These are phyloP conservation scores for Hanleya hanleyi DNA, from an alignment of 2,888 invertebrate species.

Conservation along the genomic window DNA sequence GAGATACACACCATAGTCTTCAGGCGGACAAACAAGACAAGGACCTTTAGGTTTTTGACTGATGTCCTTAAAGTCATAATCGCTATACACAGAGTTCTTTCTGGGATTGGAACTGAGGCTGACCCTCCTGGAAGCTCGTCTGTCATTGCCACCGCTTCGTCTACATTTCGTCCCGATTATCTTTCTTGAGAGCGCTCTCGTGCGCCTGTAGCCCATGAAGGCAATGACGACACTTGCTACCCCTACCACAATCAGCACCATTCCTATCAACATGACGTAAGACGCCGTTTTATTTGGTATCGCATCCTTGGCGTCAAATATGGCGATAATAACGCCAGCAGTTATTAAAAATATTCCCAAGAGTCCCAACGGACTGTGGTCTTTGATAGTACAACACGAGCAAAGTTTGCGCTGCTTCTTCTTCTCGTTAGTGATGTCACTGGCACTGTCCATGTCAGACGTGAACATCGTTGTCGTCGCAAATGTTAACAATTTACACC, in stretches of 20 bases:
- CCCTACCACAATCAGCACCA: neutral
- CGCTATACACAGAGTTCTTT: neutral
- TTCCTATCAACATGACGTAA: neutral
- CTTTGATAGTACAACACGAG: neutral
- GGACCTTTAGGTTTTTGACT: neutral
- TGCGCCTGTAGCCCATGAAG: neutral
- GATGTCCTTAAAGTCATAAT: neutral
- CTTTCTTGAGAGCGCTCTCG: neutral
- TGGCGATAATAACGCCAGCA: neutral
- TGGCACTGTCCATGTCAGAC: too few relatives aligned
- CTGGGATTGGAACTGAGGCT: neutral
- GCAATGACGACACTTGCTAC: neutral
- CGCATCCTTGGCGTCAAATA: conserved; percentile 1
- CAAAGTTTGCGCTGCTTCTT: too few relatives aligned
- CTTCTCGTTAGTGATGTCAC: too few relatives aligned
- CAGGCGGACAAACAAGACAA: neutral
- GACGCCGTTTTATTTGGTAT: neutral
- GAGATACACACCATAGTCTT: neutral
- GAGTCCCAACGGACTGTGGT: neutral
- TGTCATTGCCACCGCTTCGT: neutral
- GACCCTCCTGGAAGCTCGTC: neutral
- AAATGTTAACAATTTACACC: too few relatives aligned
- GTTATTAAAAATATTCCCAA: neutral
- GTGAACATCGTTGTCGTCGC: too few relatives aligned
- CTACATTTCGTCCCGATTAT: neutral